A percentile compares a stretch with the other conserved stretches of the same genome.
These are phyloP conservation scores for Dusona sp. DNA, from an alignment of 2,888 invertebrate species.

Conservation along the genomic window DNA sequence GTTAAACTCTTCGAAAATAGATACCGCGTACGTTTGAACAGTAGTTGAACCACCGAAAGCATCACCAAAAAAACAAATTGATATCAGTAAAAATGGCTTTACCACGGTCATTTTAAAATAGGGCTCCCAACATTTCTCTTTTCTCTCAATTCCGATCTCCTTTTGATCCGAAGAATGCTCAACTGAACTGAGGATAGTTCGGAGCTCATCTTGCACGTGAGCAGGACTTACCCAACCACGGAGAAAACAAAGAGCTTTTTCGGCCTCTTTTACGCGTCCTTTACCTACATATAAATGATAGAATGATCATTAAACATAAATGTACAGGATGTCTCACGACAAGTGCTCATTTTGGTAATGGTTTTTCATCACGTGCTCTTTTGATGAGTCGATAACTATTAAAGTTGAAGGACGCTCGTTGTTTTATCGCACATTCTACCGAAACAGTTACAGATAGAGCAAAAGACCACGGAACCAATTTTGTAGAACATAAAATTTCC, in stretches of 20 bases:
- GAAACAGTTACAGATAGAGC: not conserved
- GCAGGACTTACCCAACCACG: constrained; percentile 90
- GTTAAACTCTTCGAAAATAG: constrained; percentile 89
- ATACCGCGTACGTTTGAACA: constrained; percentile 90
- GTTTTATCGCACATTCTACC: not conserved
- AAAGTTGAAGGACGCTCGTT: not conserved
- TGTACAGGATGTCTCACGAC: not conserved
- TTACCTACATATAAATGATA: constrained; percentile 81
- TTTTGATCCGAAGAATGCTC: constrained; percentile 76
- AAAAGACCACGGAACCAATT: not conserved
- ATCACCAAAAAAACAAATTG: constrained; percentile 89
- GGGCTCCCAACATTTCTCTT: constrained; percentile 79
- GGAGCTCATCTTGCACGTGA: constrained; percentile 87
- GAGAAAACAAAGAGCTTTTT: constrained; percentile 90
- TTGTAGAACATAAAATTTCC: not conserved
- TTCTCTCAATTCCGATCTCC: constrained; percentile 40
- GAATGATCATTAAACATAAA: not conserved
- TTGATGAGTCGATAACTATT: not conserved
- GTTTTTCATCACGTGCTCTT: not conserved
- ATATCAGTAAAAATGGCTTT: constrained; percentile 89
- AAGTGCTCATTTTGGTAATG: not conserved
- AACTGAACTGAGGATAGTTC: constrained; percentile 85
- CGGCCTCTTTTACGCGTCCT: constrained; percentile 88
- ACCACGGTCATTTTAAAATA: constrained; percentile 88
- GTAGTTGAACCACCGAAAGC: constrained; percentile 92